Percentiles rank a stretch among this genome's conserved stretches.
These are phyloP conservation scores for Euborellia annulipes DNA, from an alignment of 1,140 invertebrate species.

Conservation along the genomic window DNA sequence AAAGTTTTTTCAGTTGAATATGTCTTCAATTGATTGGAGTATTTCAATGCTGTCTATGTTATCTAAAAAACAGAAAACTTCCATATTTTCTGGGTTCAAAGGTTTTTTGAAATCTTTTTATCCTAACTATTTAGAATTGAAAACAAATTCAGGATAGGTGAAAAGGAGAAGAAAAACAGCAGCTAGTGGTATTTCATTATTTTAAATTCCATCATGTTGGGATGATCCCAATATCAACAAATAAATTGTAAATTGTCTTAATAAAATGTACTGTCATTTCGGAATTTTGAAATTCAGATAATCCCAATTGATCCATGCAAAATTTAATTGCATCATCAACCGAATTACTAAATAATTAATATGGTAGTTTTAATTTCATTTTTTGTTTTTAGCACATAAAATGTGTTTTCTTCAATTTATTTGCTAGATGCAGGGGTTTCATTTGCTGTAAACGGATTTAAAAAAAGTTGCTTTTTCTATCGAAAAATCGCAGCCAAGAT, in stretches of 20 bases:
- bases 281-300: slow-evolving; percentile 14
- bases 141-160: slow-evolving; percentile 9
- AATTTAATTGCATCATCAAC: slow-evolving; percentile 14
- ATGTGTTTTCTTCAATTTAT: slow-evolving; percentile 17
- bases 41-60: too few relatives aligned
- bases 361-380: slow-evolving; percentile 20
- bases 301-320: slow-evolving; percentile 10
- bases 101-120: too few relatives aligned
- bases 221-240: too few relatives aligned
- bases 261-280: slow-evolving; percentile 15
- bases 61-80: too few relatives aligned
- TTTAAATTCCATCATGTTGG: too few relatives aligned
- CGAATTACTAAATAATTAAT: slow-evolving; percentile 18
- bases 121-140: slow-evolving; percentile 17
- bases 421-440: slow-evolving; percentile 15
- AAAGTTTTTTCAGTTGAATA: too few relatives aligned
- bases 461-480: too few relatives aligned
- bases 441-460: slow-evolving; percentile 14
- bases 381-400: slow-evolving; percentile 15
- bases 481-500: too few relatives aligned
- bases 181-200: too few relatives aligned
- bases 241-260: slow-evolving; percentile 17
- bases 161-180: too few relatives aligned
- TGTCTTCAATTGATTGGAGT: too few relatives aligned
- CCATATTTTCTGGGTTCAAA: too few relatives aligned